These are phyloP conservation scores for Cyanoderma ruficeps DNA, from an alignment of 2,113 vertebrate species.

Conservation along the genomic window DNA sequence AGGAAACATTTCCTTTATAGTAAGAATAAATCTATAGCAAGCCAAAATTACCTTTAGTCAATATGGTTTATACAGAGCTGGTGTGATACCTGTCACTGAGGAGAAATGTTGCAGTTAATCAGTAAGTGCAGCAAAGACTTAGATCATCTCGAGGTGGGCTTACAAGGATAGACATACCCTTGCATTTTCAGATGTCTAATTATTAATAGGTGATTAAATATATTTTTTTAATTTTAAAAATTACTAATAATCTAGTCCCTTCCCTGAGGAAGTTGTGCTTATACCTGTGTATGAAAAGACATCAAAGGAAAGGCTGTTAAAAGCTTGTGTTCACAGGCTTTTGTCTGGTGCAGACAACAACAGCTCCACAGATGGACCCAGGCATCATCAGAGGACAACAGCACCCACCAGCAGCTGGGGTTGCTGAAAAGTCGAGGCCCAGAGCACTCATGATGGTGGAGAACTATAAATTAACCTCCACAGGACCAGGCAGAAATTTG, in stretches of 20 bases:
- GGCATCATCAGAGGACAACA: neutral
- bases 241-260: neutral
- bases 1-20: neutral
- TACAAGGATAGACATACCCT: neutral
- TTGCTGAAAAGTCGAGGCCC: neutral
- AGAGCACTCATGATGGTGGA: neutral
- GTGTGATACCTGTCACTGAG: neutral
- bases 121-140: neutral
- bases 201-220: neutral
- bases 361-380: neutral
- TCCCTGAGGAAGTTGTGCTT: neutral
- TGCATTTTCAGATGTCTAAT: neutral
- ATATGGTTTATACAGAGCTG: neutral
- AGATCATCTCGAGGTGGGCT: neutral
- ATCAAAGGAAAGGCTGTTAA: neutral
- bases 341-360: neutral
- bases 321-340: neutral
- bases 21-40: neutral
- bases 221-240: neutral
- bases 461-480: neutral
- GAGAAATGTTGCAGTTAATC: neutral
- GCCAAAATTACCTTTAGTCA: neutral
- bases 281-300: neutral
- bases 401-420: neutral
- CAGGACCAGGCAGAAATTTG: neutral